Base-by-base conservation (phyloP, 2,113 vertebrate species). In the Anolis carolinensis region DNA sequence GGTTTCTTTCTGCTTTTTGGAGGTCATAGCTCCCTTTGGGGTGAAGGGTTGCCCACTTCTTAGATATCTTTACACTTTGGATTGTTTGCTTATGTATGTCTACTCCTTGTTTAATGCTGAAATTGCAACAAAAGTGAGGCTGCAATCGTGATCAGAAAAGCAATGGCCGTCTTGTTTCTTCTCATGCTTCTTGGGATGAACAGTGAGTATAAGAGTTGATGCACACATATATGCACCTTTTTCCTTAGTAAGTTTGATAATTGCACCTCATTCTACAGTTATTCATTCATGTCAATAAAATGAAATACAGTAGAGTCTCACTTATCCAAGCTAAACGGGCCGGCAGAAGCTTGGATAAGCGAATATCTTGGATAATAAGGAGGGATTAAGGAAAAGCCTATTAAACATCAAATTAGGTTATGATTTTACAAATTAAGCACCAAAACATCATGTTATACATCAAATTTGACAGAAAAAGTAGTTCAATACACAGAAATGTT, bases 191-290 rank as follows among this genome's bases (percentile, higher is more conserved):
- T 30, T 9, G 18, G 1, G 20, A 44, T 76, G 39, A 32, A 67
- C 59, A 34, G 82, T 84, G 73, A 84, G 82, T 84, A 82, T 3
- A 65, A 63, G 20, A n/a, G 52, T 11, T 44, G 27, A 2, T 32
- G 21, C 11, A 7, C 4, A 3, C 0, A 23, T 27, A 10, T 16
- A 6, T 21, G 10, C 21, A 25, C 3, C 1, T 39, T 11, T n/a
- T 48, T 18, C n/a, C 36, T 10, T 27, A 3, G 16, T 27, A 67
- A 30, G 25, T 5, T 36, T 65, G 55, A 21, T 23, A 5, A 32
- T 34, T 34, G 59, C 7, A 79, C 34, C 34, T 39, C 59, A 21
- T 20, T 2, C 32, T 8, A 10, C 2, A 74, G 21, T 39, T 74
- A 44, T 3, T 7, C 36, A 44, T 74, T 44, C 23, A 23, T 34